Evolutionary conservation across 2,113 vertebrate genomes (phyloP).

Genomic region (Hydropotes inermis): DNA sequence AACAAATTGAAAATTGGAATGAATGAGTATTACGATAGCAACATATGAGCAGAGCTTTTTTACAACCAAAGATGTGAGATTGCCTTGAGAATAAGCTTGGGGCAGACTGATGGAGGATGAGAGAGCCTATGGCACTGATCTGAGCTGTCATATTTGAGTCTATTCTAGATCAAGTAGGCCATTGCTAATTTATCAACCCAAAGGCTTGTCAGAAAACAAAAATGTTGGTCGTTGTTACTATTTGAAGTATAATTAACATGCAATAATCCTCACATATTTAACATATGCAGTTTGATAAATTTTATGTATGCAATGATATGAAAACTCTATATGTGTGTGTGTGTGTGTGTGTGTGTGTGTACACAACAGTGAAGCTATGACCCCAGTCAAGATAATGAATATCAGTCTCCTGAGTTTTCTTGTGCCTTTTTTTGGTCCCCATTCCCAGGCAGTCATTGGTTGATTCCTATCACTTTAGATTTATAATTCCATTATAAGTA

Average conservation of each 20-base stretch:
- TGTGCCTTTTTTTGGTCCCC: not conserved
- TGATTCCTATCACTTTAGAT: not conserved
- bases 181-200: not conserved
- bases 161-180: not conserved
- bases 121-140: not conserved
- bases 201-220: not conserved
- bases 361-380: not conserved
- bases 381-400: not conserved
- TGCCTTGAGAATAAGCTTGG: not conserved
- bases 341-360: not conserved
- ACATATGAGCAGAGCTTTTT: not conserved
- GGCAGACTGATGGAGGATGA: not conserved
- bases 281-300: not conserved
- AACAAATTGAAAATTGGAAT: slow-evolving; percentile 25
- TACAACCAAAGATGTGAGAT: not conserved
- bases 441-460: not conserved
- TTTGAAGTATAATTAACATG: not conserved
- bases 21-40: not conserved
- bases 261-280: not conserved
- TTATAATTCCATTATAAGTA: not conserved
- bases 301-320: not conserved
- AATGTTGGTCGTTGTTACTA: not conserved
- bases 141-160: not conserved
- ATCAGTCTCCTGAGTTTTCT: not conserved
- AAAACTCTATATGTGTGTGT: not conserved